Evolutionary conservation across 2,113 vertebrate genomes (phyloP).

Genomic region (Dasypus novemcinctus): DNA sequence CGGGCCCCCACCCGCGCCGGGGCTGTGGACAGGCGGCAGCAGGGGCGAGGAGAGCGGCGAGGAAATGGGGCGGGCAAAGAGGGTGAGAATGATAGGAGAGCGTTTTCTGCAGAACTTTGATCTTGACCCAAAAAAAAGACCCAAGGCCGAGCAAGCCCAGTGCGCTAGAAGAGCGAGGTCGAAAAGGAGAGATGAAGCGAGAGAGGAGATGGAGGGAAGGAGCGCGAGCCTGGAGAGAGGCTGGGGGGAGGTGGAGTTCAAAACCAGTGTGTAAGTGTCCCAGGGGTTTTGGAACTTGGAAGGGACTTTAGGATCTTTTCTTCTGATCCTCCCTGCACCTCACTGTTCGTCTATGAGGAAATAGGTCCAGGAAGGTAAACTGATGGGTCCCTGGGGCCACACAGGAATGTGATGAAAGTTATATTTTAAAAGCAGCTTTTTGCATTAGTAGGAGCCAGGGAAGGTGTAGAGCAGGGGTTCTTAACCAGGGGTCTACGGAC

Average conservation of each 20-base stretch:
- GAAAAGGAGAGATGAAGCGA: neutral
- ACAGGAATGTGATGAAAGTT: neutral
- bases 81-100: neutral
- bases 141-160: neutral
- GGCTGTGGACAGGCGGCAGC: neutral
- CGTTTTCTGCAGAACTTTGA: constrained; percentile 5
- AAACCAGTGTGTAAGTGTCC: neutral
- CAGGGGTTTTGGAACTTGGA: neutral
- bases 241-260: accelerated
- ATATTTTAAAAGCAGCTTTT: neutral
- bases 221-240: neutral
- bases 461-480: neutral
- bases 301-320: neutral
- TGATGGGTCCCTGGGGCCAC: neutral
- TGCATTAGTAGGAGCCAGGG: neutral
- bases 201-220: neutral
- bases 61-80: accelerated
- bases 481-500: no score
- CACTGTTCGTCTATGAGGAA: neutral
- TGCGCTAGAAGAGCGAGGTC: neutral
- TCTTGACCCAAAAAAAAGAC: neutral
- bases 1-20: neutral
- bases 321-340: neutral
- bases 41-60: no score
- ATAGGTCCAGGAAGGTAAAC: neutral